A percentile compares a stretch with the other conserved stretches of the same genome.
Evolutionary conservation across 2,888 invertebrate species (phyloP).

Genomic region (Sicus ferrugineus): DNA sequence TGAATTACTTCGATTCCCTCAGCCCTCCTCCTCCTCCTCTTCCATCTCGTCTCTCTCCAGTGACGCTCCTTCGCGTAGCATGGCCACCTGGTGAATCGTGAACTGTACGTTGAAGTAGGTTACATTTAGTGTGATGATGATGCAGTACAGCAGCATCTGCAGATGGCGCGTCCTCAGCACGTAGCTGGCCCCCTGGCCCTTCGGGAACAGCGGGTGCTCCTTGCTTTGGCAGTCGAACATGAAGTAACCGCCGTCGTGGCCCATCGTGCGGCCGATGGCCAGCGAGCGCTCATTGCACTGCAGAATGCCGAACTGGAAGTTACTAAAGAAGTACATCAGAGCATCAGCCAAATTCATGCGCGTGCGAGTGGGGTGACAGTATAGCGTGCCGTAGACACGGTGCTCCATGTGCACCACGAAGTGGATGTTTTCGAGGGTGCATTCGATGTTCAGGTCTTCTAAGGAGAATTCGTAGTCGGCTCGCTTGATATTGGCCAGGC

Average conservation of each 20-base stretch:
- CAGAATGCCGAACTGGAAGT: constrained; percentile 67
- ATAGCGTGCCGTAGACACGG: constrained; percentile 71
- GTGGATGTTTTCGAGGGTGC: constrained; percentile 69
- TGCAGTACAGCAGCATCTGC: constrained; percentile 71
- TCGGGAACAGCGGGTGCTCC: constrained; percentile 70
- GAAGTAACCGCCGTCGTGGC: constrained; percentile 68
- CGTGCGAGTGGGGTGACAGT: constrained; percentile 59
- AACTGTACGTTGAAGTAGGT: constrained; percentile 68
- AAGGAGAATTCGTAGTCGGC: constrained; percentile 69
- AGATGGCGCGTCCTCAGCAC: constrained; percentile 70
- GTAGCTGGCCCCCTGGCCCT: constrained; percentile 70
- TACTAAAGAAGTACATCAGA: constrained; percentile 70
- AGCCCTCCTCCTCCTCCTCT: constrained; percentile 32
- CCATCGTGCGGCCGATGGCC: constrained; percentile 66
- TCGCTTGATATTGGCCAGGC: constrained; percentile 64
- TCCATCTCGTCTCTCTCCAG: constrained; percentile 47
- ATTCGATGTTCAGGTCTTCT: constrained; percentile 68
- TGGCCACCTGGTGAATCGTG: constrained; percentile 64
- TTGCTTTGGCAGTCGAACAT: constrained; percentile 74
- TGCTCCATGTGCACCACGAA: constrained; percentile 69
- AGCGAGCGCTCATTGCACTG: constrained; percentile 68
- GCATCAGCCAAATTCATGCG: constrained; percentile 73
- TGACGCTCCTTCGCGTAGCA: constrained; percentile 48
- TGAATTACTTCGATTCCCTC: background rate
- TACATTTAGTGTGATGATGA: constrained; percentile 70